phyloP scores from a whole-genome alignment of 1,140 invertebrate genomes.

The Babylonia areolata region DNA sequence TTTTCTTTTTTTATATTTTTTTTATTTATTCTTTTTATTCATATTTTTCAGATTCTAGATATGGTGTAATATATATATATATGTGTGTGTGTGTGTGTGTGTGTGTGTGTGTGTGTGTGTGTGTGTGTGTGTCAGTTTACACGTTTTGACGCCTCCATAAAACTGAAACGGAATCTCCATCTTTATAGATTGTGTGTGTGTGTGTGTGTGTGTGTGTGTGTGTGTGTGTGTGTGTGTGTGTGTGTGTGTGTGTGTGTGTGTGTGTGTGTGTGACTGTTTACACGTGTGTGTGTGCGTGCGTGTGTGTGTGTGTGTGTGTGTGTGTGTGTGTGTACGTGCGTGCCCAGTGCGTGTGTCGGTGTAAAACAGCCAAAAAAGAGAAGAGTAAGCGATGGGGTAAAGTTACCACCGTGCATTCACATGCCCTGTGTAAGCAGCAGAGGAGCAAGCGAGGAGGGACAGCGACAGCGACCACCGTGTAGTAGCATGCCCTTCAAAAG shows the following conservation, averaged over 20 bases:
- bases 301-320: not conserved
- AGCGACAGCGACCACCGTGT: too few species aligned
- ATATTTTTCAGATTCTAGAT: too few species aligned
- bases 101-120: conserved; percentile 14
- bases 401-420: too few species aligned
- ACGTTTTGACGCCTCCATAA: not conserved
- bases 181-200: not conserved
- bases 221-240: conserved; percentile 4
- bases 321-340: not conserved
- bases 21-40: too few species aligned
- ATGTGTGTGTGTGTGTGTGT: conserved; percentile 1
- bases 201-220: not conserved
- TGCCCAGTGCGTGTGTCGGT: too few species aligned
- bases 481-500: too few species aligned
- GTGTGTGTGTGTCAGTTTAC: not conserved
- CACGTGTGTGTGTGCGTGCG: not conserved
- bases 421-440: too few species aligned
- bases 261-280: not conserved
- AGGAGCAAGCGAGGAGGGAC: too few species aligned
- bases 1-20: too few species aligned
- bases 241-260: conserved; percentile 7
- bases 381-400: too few species aligned
- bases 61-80: too few species aligned
- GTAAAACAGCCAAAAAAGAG: too few species aligned
- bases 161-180: not conserved